Evolutionary conservation across 1,140 invertebrate species (phyloP), one percentile per base, ranked within the genome.

Genomic region (Mactra quadrangularis): DNA sequence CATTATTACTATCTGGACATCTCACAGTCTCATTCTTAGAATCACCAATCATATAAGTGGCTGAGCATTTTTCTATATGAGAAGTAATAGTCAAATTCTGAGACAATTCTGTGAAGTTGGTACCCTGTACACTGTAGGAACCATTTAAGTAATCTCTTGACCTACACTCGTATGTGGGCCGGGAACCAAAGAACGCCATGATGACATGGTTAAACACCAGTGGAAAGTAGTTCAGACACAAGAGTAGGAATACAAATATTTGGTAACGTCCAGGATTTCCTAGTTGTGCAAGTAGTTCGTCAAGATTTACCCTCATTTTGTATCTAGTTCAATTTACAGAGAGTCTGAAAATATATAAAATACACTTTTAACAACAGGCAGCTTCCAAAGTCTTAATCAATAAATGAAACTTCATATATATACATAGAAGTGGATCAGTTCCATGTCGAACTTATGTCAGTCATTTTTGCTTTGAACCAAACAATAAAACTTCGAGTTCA

Each of bases 181-280:
- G 74, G 53, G 77, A 71, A 27, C 87, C 86, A 62, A 85, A 86
- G 55, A 89, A 88, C 1, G 87, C 86, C 85, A 88, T 88, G 38
- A 85, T 75, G 1, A 89, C 75, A 82, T 87, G 83, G 57, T 89
- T 88, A 75, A 87, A 88, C 3, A 88, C 83, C 22, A 88, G 45
- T 1, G 87, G 87, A 57, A 86, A 87, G 52, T 87, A 87, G 77
- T 89, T 89, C 6, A 87, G 77, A 13, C 84, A 84, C 13, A 89
- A 45, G 9, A 89, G 83, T 13, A 89, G 27, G 47, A 86, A 87
- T 11, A 87, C 52, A 7, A 75, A 52, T 29, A 88, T 31, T 75
- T 89, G 88, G 66, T 85, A 89, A n/a, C 78, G 78, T 15, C 88
- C 88, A 11, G 88, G 86, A 57, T 87, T 86, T n/a, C 88, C 88